phyloP scores from a whole-genome alignment of 30 jellyfish, hydroid and myxozoan species.

The Aurelia coerulea region DNA sequence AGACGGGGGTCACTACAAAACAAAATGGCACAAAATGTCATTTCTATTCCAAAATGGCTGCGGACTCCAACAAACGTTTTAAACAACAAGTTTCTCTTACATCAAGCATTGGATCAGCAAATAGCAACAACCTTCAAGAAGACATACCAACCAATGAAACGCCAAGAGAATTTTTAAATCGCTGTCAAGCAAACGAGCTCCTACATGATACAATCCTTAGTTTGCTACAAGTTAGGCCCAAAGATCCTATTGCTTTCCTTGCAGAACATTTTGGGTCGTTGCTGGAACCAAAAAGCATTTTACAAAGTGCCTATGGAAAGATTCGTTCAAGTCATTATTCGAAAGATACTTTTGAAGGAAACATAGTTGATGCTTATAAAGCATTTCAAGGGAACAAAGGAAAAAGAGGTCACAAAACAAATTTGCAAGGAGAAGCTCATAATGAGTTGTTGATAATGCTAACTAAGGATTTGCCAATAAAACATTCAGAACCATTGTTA shows the following conservation, averaged over 20 bases:
- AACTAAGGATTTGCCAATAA: constrained; percentile 33
- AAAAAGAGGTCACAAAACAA: background rate
- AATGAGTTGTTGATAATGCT: constrained; percentile 48
- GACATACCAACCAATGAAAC: constrained; percentile 41
- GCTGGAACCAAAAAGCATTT: constrained; percentile 43
- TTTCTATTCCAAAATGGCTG: no score
- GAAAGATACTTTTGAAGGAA: constrained; percentile 38
- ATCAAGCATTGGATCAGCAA: background rate
- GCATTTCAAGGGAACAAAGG: constrained; percentile 11
- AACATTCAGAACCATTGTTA: constrained; percentile 37
- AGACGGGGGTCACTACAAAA: no score
- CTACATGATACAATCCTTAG: constrained; percentile 46
- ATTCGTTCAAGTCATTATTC: constrained; percentile 41
- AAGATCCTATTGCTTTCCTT: constrained; percentile 76
- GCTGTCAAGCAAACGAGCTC: constrained; percentile 43
- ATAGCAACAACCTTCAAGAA: background rate
- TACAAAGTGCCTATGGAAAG: constrained; percentile 60
- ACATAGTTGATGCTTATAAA: constrained; percentile 67
- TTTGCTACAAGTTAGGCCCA: constrained; percentile 70
- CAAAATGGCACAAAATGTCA: no score
- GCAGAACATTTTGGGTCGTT: constrained; percentile 65
- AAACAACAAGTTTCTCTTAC: background rate
- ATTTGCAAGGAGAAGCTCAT: constrained; percentile 45
- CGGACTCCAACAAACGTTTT: no score
- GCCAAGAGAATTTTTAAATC: constrained; percentile 72